These are phyloP conservation scores for Lumbricus terrestris DNA, from an alignment of 2,888 invertebrate genomes.

Conservation along the genomic window DNA sequence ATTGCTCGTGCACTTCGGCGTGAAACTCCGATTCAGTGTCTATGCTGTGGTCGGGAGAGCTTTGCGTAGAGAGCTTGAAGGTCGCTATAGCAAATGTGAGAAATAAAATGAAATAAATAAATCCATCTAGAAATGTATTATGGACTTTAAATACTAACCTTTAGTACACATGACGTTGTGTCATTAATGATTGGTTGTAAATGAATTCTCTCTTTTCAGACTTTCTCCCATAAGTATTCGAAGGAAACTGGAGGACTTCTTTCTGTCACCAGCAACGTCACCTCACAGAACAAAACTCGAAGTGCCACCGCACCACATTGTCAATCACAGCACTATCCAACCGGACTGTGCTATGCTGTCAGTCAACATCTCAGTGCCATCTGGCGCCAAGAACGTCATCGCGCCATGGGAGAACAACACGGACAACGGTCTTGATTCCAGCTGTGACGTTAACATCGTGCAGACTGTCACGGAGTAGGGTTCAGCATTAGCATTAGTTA, in stretches of 20 bases:
- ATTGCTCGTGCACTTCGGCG: too few species aligned
- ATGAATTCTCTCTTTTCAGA: background rate
- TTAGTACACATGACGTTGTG: background rate
- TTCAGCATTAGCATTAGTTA: background rate
- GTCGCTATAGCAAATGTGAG: too few species aligned
- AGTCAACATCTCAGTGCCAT: constrained; percentile 34
- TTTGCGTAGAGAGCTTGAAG: too few species aligned
- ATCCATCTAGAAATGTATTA: background rate
- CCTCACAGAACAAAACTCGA: constrained; percentile 18
- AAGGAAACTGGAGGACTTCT: constrained; percentile 46
- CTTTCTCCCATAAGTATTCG: constrained; percentile 70
- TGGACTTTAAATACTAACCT: background rate
- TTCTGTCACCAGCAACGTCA: constrained; percentile 3
- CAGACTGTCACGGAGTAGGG: constrained; percentile 5
- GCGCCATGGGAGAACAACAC: constrained; percentile 36
- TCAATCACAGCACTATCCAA: constrained; percentile 21
- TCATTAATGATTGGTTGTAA: background rate
- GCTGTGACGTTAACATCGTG: background rate
- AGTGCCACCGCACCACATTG: constrained; percentile 19
- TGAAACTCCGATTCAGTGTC: too few species aligned
- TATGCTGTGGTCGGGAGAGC: too few species aligned
- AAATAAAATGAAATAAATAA: too few species aligned
- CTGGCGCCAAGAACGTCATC: constrained; percentile 32
- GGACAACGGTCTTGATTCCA: constrained; percentile 21
- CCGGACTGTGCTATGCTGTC: constrained; percentile 22